These are phyloP conservation scores for Ephestia elutella DNA, from an alignment of 1,140 invertebrate genomes.

Conservation along the genomic window DNA sequence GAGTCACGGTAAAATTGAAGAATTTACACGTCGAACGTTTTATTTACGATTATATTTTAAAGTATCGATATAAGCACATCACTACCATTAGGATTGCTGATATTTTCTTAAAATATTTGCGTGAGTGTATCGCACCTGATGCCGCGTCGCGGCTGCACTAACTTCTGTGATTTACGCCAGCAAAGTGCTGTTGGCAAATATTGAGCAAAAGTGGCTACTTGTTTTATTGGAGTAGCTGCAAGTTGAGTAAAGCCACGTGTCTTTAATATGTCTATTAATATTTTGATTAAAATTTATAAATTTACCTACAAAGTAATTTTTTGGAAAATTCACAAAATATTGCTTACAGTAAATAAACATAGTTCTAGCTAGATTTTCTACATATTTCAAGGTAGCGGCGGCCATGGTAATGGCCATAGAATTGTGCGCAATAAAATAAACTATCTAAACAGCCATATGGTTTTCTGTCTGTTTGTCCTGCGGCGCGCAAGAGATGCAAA, in stretches of 20 bases:
- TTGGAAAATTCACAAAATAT: no score
- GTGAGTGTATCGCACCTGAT: constrained; percentile 69
- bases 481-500: neutral
- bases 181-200: constrained; percentile 56
- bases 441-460: neutral
- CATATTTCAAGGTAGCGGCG: no score
- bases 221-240: neutral
- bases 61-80: constrained; percentile 38
- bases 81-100: constrained; percentile 46
- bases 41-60: neutral
- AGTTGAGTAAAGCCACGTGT: neutral
- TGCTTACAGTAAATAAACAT: no score
- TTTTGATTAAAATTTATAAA: no score
- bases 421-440: neutral
- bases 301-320: no score
- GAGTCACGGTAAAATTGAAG: no score
- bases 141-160: constrained; percentile 58
- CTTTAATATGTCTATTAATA: neutral
- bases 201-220: constrained; percentile 28
- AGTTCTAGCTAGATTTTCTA: no score
- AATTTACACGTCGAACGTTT: no score
- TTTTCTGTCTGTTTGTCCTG: neutral
- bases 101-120: constrained; percentile 74
- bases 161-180: constrained; percentile 63
- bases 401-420: no score